phyloP scores from a whole-genome alignment of 2,113 vertebrate species.

The Pangasianodon gigas region DNA sequence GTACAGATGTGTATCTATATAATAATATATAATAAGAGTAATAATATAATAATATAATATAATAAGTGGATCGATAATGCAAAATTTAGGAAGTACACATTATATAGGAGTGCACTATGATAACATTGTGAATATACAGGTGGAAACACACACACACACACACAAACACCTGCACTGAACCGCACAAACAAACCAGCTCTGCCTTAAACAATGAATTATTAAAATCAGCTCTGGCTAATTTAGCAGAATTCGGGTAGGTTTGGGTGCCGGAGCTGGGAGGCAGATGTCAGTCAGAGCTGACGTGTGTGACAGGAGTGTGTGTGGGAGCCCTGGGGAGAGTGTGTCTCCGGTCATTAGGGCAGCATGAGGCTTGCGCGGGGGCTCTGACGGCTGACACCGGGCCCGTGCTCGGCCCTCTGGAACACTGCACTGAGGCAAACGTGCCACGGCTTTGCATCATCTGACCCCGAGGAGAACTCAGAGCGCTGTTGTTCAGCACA shows the following conservation, averaged over 20 bases:
- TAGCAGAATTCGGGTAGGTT: conserved; percentile 26
- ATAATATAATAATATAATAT: neutral
- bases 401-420: neutral
- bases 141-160: conserved; percentile 22
- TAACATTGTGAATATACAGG: neutral
- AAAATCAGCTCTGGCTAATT: conserved; percentile 50
- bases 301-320: conserved; percentile 48
- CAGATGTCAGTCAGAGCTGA: conserved; percentile 54
- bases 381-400: conserved; percentile 33
- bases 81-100: neutral
- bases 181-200: conserved; percentile 31
- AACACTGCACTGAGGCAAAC: conserved; percentile 52
- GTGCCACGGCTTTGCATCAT: conserved; percentile 59
- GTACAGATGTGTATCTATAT: neutral
- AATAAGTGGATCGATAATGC: neutral
- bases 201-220: conserved; percentile 53
- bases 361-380: conserved; percentile 24
- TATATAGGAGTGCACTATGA: neutral
- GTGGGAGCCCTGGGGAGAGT: conserved; percentile 34
- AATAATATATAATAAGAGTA: too few species aligned
- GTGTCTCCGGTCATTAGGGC: conserved; percentile 56
- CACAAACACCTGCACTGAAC: neutral
- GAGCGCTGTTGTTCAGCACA: conserved; percentile 44
- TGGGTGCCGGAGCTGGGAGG: conserved; percentile 37
- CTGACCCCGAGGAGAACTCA: conserved; percentile 54